Percentiles rank a stretch among this genome's conserved stretches.
phyloP scores from a whole-genome alignment of 2,113 vertebrate genomes.

The Butorides virescens region DNA sequence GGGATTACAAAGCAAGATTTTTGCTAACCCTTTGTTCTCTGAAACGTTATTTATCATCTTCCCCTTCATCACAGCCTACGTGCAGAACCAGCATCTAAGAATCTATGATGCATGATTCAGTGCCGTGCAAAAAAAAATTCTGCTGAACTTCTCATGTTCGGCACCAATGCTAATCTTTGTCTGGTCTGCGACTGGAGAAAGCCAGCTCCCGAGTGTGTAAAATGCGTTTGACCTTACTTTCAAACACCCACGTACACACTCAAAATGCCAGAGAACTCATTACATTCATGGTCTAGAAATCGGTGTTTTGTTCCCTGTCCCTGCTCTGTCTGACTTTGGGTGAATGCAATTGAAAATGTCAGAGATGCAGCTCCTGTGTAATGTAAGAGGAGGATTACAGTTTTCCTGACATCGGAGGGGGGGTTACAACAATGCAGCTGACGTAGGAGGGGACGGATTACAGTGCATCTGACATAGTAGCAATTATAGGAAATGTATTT shows the following conservation, averaged over 20 bases:
- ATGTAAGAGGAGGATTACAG: constrained; percentile 40
- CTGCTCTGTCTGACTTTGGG: neutral
- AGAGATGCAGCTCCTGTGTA: constrained; percentile 16
- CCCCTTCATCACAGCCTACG: neutral
- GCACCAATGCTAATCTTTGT: neutral
- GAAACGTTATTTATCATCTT: neutral
- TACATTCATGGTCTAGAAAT: neutral
- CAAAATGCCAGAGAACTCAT: neutral
- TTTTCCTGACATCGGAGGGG: constrained; percentile 14
- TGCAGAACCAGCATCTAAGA: neutral
- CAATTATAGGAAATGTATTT: constrained; percentile 50
- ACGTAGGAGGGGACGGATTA: constrained; percentile 40
- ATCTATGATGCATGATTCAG: neutral
- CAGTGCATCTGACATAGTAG: constrained; percentile 46
- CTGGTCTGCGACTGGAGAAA: neutral
- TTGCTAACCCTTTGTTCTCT: neutral
- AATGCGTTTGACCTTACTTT: neutral
- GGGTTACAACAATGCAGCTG: constrained; percentile 59
- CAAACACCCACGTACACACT: neutral
- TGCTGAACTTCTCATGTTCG: neutral
- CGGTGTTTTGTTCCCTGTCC: neutral
- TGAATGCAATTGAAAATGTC: constrained; percentile 23
- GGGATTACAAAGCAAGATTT: neutral
- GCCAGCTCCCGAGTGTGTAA: neutral
- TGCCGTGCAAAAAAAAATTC: neutral